Conservation (phyloP, 2,113 vertebrate species). For the Corythaixoides concolor region DNA sequence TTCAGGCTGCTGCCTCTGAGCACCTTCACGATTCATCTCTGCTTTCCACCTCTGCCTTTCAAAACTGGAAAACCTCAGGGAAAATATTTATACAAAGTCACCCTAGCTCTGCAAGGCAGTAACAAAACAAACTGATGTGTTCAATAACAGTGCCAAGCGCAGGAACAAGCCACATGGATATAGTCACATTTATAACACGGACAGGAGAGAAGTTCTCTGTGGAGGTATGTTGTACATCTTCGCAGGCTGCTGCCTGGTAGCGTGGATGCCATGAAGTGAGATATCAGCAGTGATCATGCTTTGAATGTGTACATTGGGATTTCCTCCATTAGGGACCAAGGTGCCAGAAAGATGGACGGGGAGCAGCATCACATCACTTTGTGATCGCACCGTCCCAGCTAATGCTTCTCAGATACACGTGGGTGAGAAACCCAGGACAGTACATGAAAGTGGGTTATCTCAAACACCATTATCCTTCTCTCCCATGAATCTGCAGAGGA, state of each 20-base stretch:
- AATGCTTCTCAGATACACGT: accelerated
- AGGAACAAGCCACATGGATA: not conserved
- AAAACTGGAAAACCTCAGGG: not conserved
- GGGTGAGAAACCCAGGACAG: not conserved
- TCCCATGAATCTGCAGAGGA: not conserved
- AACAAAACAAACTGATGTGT: not conserved
- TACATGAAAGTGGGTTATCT: not conserved
- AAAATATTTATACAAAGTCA: slow-evolving; percentile 1
- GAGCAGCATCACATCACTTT: not conserved
- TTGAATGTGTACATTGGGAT: not conserved
- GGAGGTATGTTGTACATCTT: not conserved
- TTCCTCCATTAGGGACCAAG: not conserved
- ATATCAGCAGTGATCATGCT: not conserved
- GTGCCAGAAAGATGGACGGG: not conserved
- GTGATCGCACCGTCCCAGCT: not conserved
- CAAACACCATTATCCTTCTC: not conserved
- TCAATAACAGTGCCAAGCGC: not conserved
- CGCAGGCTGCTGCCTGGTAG: not conserved
- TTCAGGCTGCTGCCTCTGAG: not conserved
- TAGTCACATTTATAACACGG: not conserved
- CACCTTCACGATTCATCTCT: not conserved
- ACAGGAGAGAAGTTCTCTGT: not conserved
- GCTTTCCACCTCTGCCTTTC: not conserved
- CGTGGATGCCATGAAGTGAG: not conserved
- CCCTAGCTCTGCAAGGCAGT: not conserved